Base-by-base conservation (phyloP, 2,888 invertebrate genomes). In the Agelastica alni region DNA sequence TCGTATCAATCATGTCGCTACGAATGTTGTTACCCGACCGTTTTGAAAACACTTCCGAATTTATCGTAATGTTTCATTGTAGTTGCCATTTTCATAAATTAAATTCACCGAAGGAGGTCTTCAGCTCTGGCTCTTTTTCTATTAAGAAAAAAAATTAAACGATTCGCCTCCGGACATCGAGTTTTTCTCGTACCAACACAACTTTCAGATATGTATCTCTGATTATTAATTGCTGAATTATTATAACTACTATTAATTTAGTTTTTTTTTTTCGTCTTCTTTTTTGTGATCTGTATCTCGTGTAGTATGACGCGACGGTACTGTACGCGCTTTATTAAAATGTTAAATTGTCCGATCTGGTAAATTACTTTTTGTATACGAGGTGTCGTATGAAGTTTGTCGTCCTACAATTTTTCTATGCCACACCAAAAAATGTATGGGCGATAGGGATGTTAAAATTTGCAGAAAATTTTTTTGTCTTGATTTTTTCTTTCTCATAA, bases 211-310 rank as follows among this genome's bases (percentile, higher is more conserved):
- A 48, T 44, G 43, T 65, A 65, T 66, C 64, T 61, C 49, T n/a
- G 64, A 59, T 65, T 65, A 63, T 65, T 65, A 65, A 65, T 65
- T 64, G 60, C 56, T 54, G 58, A 65, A 65, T 65, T 65, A 65
- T 64, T 65, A 62, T 59, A 63, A 63, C 60, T 60, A 59, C 59
- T 62, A 64, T 62, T 62, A 61, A 62, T 60, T 62, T 54, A 60
- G 62, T 63, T 60, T 55, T 58, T 42, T n/a, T n/a, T n/a, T n/a
- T n/a, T n/a, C n/a, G n/a, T n/a, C n/a, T n/a, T 41, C 13, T 28
- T 42, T 7, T 12, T 12, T 46, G 26, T 58, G 63, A 65, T 66
- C 57, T 47, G 54, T 55, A 63, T 66, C 62, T 63, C 41, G 51
- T 43, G 46, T 20, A 31, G 13, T 20, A 20, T 13, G n/a, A n/a